Evolutionary conservation across 1,140 invertebrate genomes (phyloP).

Genomic region (Musca vetustissima): DNA sequence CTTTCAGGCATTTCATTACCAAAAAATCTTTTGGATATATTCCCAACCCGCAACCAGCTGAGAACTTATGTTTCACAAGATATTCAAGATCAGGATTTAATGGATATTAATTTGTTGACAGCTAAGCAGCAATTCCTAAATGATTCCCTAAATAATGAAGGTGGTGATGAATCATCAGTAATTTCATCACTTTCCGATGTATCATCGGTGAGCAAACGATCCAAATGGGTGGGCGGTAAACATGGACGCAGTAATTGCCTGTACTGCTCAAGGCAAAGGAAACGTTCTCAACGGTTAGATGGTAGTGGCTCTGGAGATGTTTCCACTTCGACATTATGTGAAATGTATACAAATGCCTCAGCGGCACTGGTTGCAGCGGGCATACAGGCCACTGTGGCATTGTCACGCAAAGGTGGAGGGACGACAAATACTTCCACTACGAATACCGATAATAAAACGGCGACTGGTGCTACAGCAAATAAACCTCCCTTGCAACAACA

Average conservation of each 20-base stretch:
- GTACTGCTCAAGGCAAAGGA: conserved; percentile 42
- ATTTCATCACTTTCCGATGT: conserved; percentile 52
- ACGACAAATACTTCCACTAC: neutral
- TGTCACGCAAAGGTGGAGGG: conserved; percentile 23
- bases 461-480: neutral
- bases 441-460: neutral
- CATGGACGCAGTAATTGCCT: conserved; percentile 48
- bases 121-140: conserved; percentile 45
- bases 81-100: conserved; percentile 49
- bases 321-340: conserved; percentile 34
- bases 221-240: conserved; percentile 39
- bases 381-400: conserved; percentile 35
- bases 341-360: conserved; percentile 39
- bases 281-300: conserved; percentile 31
- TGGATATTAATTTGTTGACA: conserved; percentile 41
- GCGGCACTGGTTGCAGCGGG: conserved; percentile 39
- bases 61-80: conserved; percentile 52
- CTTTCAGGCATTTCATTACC: conserved; percentile 74
- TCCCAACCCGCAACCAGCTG: conserved; percentile 60
- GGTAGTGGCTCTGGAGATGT: neutral
- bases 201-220: conserved; percentile 41
- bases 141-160: conserved; percentile 50
- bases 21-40: conserved; percentile 66
- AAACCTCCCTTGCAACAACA: conserved; percentile 21
- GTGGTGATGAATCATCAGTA: conserved; percentile 43